Evolutionary conservation across 2,113 vertebrate genomes (phyloP).

Genomic region (Burhinus oedicnemus): DNA sequence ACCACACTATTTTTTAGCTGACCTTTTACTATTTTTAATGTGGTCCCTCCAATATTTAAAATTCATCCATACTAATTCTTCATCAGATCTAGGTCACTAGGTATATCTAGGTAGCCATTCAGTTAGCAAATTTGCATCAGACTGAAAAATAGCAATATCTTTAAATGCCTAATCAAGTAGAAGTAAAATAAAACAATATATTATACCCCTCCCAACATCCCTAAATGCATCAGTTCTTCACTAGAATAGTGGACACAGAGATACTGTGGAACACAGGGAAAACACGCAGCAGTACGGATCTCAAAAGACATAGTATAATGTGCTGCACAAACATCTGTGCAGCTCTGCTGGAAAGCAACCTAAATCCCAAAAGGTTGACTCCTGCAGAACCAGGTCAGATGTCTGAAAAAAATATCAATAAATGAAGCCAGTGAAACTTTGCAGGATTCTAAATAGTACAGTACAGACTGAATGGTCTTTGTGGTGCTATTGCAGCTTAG

Average conservation of each 20-base stretch:
- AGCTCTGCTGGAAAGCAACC: not conserved
- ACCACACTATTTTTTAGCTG: not conserved
- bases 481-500: not conserved
- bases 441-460: not conserved
- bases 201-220: not conserved
- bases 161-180: not conserved
- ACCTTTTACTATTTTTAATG: not conserved
- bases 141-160: not conserved
- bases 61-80: not conserved
- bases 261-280: not conserved
- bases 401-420: not conserved
- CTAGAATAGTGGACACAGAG: not conserved
- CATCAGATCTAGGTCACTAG: no score
- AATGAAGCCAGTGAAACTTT: not conserved
- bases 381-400: not conserved
- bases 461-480: not conserved
- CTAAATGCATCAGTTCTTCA: not conserved
- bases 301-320: rapidly evolving
- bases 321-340: not conserved
- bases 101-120: not conserved
- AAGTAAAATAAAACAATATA: not conserved
- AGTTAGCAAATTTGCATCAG: not conserved
- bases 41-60: not conserved
- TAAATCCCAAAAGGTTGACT: not conserved
- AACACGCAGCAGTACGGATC: not conserved